phyloP scores from a whole-genome alignment of 2,888 invertebrate genomes.

The Drosophila stalkeri region DNA sequence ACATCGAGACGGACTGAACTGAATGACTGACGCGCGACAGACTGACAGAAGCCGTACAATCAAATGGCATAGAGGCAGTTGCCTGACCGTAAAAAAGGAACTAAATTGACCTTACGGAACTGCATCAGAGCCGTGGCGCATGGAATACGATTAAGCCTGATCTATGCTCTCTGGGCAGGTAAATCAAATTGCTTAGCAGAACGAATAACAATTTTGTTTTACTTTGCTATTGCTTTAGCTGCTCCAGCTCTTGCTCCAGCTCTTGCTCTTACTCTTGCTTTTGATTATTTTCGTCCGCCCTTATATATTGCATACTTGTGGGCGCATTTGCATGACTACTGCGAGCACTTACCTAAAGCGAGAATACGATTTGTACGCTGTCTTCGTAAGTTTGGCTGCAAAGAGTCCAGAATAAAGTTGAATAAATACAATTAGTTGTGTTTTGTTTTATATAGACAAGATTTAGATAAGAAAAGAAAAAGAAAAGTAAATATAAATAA shows the following conservation, averaged over 20 bases:
- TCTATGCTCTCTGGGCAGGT: slow-evolving; percentile 40
- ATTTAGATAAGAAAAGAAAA: not conserved
- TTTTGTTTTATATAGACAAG: not conserved
- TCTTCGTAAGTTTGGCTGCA: slow-evolving; percentile 39
- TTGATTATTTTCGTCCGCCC: slow-evolving; percentile 11
- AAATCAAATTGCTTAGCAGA: slow-evolving; percentile 46
- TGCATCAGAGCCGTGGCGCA: slow-evolving; percentile 5
- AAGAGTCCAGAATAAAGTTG: slow-evolving; percentile 12
- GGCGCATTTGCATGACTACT: slow-evolving; percentile 14
- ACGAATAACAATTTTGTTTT: slow-evolving; percentile 8
- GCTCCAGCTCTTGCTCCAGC: too few species aligned
- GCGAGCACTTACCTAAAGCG: slow-evolving; percentile 49
- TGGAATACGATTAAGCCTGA: slow-evolving; percentile 39
- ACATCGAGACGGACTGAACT: slow-evolving; percentile 11
- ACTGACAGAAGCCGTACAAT: slow-evolving; percentile 30
- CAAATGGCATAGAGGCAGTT: slow-evolving; percentile 12
- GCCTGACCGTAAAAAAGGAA: slow-evolving; percentile 41
- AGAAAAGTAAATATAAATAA: too few species aligned
- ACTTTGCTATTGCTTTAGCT: not conserved
- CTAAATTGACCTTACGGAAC: slow-evolving; percentile 51
- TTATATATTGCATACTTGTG: slow-evolving; percentile 30
- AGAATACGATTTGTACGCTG: slow-evolving; percentile 49
- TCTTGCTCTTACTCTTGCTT: not conserved
- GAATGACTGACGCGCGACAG: slow-evolving; percentile 22
- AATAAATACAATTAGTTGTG: slow-evolving; percentile 10